Conservation (phyloP, 2,113 vertebrate genomes). For the Pygoscelis adeliae region DNA sequence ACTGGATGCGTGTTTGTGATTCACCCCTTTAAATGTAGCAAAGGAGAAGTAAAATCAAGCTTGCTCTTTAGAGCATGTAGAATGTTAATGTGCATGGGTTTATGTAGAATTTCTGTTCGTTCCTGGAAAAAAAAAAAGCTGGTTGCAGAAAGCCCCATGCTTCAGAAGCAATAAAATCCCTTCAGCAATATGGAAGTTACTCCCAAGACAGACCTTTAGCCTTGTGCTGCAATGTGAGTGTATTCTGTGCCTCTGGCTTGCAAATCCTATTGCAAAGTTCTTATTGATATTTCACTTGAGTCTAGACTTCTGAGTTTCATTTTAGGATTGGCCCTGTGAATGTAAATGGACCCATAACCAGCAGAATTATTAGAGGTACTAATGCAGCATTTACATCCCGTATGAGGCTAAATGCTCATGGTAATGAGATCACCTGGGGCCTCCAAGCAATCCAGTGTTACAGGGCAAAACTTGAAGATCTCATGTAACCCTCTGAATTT, state of each 20-base stretch:
- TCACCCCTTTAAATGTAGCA: not conserved
- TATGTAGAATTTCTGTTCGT: not conserved
- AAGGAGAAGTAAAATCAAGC: not conserved
- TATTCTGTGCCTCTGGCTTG: not conserved
- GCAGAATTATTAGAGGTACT: not conserved
- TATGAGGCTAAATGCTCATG: not conserved
- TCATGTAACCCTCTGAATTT: not conserved
- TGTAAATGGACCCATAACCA: not conserved
- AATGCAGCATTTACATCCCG: not conserved
- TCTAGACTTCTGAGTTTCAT: not conserved
- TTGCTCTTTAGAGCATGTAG: not conserved
- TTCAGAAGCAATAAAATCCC: constrained; percentile 26
- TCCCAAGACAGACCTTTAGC: not conserved
- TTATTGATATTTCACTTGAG: not conserved
- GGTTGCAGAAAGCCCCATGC: not conserved
- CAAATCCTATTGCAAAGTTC: not conserved
- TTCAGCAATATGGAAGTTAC: not conserved
- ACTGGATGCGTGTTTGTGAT: rapidly evolving
- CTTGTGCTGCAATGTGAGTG: not conserved
- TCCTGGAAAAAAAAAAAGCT: not conserved
- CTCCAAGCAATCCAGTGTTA: not conserved
- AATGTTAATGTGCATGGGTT: not conserved
- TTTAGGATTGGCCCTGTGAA: not conserved
- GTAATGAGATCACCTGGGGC: not conserved
- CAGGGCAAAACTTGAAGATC: not conserved